Conservation (phyloP, 2,888 invertebrate genomes). For the Liodrosophila aerea region DNA sequence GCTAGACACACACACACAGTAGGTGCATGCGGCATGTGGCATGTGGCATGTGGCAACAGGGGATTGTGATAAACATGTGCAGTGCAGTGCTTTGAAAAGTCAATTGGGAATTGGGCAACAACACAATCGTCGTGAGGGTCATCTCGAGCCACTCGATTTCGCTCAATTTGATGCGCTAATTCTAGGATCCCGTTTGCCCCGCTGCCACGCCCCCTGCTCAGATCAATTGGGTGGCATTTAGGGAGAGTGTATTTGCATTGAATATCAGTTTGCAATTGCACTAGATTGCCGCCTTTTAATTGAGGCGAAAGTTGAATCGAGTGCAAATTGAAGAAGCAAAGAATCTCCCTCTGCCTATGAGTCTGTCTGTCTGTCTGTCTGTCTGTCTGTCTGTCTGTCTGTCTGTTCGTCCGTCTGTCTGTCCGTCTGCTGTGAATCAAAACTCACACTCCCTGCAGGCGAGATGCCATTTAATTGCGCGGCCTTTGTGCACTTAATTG, state of each 20-base stretch:
- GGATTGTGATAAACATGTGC: too few species aligned
- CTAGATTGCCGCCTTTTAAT: slow-evolving; percentile 74
- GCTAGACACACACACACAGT: neutral
- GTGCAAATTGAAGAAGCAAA: slow-evolving; percentile 18
- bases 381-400: too few species aligned
- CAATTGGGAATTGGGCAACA: slow-evolving; percentile 57
- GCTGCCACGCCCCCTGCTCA: neutral
- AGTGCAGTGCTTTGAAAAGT: slow-evolving; percentile 32
- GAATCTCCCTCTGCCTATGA: slow-evolving; percentile 19
- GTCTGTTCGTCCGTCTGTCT: too few species aligned
- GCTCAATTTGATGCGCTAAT: slow-evolving; percentile 45
- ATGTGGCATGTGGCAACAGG: too few species aligned
- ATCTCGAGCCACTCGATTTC: slow-evolving; percentile 26
- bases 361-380: slow-evolving; percentile 9
- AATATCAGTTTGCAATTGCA: slow-evolving; percentile 72
- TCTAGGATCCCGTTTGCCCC: slow-evolving; percentile 17
- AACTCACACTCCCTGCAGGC: slow-evolving; percentile 3
- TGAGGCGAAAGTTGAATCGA: slow-evolving; percentile 57
- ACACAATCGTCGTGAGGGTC: slow-evolving; percentile 29
- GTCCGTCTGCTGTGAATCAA: too few species aligned
- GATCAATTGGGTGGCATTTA: neutral
- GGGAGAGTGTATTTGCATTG: slow-evolving; percentile 42
- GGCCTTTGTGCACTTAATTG: slow-evolving; percentile 57
- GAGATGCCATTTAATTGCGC: slow-evolving; percentile 50
- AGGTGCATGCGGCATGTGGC: neutral